Conservation (phyloP, 2,888 invertebrate species). For the Nomada fabriciana region DNA sequence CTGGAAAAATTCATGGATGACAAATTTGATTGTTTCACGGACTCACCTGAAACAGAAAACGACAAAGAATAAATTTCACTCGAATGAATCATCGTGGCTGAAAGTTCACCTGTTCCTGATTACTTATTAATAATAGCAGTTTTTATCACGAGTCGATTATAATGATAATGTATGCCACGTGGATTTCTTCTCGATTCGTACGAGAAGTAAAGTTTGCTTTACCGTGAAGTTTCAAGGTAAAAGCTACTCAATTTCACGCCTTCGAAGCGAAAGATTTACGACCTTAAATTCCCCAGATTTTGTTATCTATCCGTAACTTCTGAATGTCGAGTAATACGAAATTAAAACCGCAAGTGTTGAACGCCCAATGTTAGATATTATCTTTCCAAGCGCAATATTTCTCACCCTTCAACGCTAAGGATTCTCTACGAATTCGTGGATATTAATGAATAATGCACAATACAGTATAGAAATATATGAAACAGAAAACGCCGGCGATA, state of each 20-base stretch:
- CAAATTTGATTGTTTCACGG: slow-evolving; percentile 73
- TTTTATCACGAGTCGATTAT: too few relatives aligned
- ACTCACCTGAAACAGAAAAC: slow-evolving; percentile 73
- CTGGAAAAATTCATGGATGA: slow-evolving; percentile 72
- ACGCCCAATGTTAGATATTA: neutral
- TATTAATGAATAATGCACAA: too few relatives aligned
- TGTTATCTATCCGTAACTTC: neutral
- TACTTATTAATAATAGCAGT: neutral
- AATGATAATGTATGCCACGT: neutral
- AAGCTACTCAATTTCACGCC: neutral
- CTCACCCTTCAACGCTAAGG: too few relatives aligned
- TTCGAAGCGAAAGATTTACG: neutral
- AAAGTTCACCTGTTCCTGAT: neutral
- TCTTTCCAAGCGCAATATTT: too few relatives aligned
- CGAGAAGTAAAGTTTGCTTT: neutral
- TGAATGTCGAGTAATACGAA: neutral
- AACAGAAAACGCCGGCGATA: too few relatives aligned
- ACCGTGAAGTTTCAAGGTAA: neutral
- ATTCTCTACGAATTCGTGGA: too few relatives aligned
- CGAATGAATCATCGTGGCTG: neutral
- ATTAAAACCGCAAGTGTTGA: neutral
- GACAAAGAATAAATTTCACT: slow-evolving; percentile 45
- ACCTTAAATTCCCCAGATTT: neutral
- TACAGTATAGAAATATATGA: too few relatives aligned
- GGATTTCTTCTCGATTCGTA: neutral